A percentile compares a stretch with the other conserved stretches of the same genome.
Conservation (phyloP, 2,888 invertebrate genomes). For the Zaprionus lineosus region DNA sequence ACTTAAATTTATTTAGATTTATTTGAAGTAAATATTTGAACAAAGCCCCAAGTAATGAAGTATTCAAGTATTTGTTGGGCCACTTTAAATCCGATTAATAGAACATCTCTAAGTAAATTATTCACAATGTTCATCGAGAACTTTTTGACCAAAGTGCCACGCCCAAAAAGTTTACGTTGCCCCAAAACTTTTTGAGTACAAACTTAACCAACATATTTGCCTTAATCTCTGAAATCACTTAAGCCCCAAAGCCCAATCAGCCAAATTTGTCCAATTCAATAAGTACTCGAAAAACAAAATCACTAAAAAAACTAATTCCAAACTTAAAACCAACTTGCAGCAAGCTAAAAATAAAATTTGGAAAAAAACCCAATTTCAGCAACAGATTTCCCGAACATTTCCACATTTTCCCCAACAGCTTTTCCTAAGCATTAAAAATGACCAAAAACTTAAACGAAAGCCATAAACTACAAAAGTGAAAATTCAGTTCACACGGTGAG, state of each 20-base stretch:
- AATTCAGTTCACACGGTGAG: slow-evolving; percentile 51
- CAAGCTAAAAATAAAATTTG: too few species aligned
- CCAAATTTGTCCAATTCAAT: slow-evolving; percentile 44
- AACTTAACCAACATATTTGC: slow-evolving; percentile 44
- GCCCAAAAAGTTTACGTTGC: slow-evolving; percentile 17
- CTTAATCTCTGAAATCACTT: slow-evolving; percentile 39
- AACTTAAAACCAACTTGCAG: neutral
- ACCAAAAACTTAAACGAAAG: slow-evolving; percentile 58
- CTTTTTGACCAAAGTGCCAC: neutral
- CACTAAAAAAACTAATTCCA: neutral
- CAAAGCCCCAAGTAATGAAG: too few species aligned
- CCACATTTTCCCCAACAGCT: slow-evolving; percentile 10
- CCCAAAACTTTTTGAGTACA: neutral
- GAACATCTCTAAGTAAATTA: slow-evolving; percentile 1
- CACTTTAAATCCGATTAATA: slow-evolving; percentile 1
- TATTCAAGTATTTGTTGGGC: too few species aligned
- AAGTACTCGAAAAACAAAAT: slow-evolving; percentile 38
- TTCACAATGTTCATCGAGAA: slow-evolving; percentile 10
- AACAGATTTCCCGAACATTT: too few species aligned
- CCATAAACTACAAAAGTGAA: slow-evolving; percentile 66
- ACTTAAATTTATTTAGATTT: slow-evolving; percentile 22
- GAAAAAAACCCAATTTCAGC: too few species aligned
- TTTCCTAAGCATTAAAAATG: slow-evolving; percentile 44
- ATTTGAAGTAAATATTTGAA: too few species aligned
- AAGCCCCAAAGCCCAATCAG: slow-evolving; percentile 40